Conservation (phyloP, 2,113 vertebrate genomes). For the Cynocephalus volans region DNA sequence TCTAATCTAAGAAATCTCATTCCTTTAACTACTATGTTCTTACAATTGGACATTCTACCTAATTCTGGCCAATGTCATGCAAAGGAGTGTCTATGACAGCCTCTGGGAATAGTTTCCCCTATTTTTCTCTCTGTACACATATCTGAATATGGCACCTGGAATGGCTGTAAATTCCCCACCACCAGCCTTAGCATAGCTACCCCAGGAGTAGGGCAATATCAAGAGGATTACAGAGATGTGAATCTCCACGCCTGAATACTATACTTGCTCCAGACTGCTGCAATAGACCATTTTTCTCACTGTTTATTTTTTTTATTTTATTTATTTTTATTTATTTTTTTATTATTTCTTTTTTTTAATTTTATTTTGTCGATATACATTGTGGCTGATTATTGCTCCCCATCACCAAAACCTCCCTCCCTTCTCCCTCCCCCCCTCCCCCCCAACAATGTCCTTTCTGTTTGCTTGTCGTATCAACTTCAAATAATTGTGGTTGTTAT, state of each 20-base stretch:
- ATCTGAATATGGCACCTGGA: background rate
- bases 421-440: no score
- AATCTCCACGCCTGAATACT: accelerated
- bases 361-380: no score
- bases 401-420: no score
- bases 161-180: background rate
- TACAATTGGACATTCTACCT: background rate
- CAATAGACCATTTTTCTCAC: background rate
- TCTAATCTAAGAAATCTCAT: background rate
- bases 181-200: background rate
- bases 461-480: no score
- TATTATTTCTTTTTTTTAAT: no score
- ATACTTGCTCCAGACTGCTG: background rate
- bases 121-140: background rate
- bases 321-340: no score
- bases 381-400: no score
- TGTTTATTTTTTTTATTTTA: no score
- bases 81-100: background rate
- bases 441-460: no score
- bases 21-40: background rate
- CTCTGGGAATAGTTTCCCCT: background rate
- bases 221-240: background rate
- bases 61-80: background rate
- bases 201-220: background rate
- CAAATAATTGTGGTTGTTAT: no score